Base-by-base conservation (phyloP, 2,113 vertebrate species). In the Pollachius pollachius region DNA sequence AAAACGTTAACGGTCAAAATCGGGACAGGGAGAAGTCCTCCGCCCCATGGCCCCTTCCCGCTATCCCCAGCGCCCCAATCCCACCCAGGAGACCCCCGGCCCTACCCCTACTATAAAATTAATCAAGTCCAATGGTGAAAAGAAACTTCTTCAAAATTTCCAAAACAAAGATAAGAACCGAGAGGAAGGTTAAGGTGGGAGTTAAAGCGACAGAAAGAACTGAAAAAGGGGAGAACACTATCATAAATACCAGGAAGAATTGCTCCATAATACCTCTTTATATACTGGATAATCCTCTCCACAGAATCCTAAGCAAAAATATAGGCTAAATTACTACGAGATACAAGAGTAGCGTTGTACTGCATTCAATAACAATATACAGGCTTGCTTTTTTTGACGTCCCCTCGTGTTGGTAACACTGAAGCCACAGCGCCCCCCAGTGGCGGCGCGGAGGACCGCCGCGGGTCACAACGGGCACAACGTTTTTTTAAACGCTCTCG, bases 331-430 rank as follows among this genome's bases (percentile, higher is more conserved):
- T 83, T 86, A 88, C 90, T 92, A 92, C 88, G 85, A 90, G 84
- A 90, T 89, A 91, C 89, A 90, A 87, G 84, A 89, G 80, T 89
- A 90, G 90, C 88, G 88, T 89, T 87, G 90, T 89, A 90, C 91
- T 91, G 92, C 89, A 89, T 89, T 92, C 86, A 88, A 82, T 90
- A 90, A 91, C 87, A 91, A 90, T 89, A 86, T 88, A 91, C 90
- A 89, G 83, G 83, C 85, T 76, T 64, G 75, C 34, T 15, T 7
- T 66, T 77, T 78, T 72, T 77, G 70, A 58, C 73, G 68, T 59
- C 68, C 19, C 19, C 52, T 54, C 19, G 21, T 54, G 48, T 48
- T 54, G 68, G 84, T 88, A 90, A 91, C 89, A 91, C 76, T 48
- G 41, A 48, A 9, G 41, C 12, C 41, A 48, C 41, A 48, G 41